phyloP scores from a whole-genome alignment of 2,113 vertebrate species.

The Aegypius monachus region DNA sequence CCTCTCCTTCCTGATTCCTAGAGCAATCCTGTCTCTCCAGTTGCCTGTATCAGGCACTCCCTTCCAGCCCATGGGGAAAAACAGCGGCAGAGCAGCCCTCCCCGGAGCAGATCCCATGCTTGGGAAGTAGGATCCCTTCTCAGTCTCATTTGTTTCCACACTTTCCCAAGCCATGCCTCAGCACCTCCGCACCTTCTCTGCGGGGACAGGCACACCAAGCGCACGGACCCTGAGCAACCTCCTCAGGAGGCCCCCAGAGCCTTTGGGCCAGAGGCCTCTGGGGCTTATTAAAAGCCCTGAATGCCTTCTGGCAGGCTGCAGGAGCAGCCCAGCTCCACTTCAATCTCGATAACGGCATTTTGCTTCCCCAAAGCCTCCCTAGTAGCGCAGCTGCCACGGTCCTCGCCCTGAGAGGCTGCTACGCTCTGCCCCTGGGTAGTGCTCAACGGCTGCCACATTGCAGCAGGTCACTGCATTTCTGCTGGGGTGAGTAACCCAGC shows the following conservation, averaged over 20 bases:
- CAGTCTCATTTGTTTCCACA: not conserved
- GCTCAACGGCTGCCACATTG: not conserved
- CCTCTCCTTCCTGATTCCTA: not conserved
- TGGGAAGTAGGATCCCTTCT: not conserved
- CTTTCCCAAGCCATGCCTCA: not conserved
- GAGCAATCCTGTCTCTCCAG: not conserved
- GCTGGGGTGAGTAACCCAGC: not conserved
- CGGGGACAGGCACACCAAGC: not conserved
- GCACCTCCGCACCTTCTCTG: not conserved
- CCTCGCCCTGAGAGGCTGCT: not conserved
- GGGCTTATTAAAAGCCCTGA: not conserved
- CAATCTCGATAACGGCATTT: not conserved
- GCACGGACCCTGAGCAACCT: not conserved
- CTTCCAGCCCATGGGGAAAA: not conserved
- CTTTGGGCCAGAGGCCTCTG: not conserved
- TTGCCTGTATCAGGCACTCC: not conserved
- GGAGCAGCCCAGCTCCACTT: not conserved
- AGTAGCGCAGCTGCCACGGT: not conserved
- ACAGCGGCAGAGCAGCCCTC: not conserved
- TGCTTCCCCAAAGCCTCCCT: not conserved
- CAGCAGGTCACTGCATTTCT: not conserved
- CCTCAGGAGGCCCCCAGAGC: not conserved
- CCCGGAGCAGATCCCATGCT: not conserved
- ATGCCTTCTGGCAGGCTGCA: not conserved
- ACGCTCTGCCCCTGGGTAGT: fast-evolving